A percentile compares a stretch with the other conserved stretches of the same genome.
Conservation (phyloP, 2,797 vertebrate genomes). For the Glossophaga mutica region DNA sequence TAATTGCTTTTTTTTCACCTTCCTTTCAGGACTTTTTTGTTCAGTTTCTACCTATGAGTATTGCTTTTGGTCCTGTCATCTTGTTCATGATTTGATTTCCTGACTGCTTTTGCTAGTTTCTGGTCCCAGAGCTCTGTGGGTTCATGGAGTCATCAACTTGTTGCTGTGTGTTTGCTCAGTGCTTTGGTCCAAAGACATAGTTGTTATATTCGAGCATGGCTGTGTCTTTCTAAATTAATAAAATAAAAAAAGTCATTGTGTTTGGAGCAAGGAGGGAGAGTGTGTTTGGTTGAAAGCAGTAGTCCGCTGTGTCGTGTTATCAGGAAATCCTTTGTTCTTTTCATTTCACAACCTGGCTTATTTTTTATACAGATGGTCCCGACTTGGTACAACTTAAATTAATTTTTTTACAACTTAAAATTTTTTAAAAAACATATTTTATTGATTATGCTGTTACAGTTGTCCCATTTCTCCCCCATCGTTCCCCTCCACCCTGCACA, state of each 20-base stretch:
- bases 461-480: too few species aligned
- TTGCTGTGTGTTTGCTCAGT: neutral
- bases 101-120: neutral
- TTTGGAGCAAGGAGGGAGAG: neutral
- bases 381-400: neutral
- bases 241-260: neutral
- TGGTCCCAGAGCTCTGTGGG: neutral
- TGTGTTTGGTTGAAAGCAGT: neutral
- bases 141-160: neutral
- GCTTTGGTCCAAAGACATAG: neutral
- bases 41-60: neutral
- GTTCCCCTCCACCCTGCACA: too few species aligned
- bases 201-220: neutral
- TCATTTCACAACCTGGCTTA: neutral
- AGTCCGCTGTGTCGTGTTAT: neutral
- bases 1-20: neutral
- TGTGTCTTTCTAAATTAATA: neutral
- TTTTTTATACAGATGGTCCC: neutral
- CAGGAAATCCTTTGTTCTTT: neutral
- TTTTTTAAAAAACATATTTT: too few species aligned
- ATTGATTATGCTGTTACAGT: too few species aligned
- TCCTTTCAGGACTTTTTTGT: neutral
- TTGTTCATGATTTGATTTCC: neutral
- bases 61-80: neutral
- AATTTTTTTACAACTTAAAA: too few species aligned